Conservation (phyloP, 2,797 vertebrate species). For the Falco concolor region DNA sequence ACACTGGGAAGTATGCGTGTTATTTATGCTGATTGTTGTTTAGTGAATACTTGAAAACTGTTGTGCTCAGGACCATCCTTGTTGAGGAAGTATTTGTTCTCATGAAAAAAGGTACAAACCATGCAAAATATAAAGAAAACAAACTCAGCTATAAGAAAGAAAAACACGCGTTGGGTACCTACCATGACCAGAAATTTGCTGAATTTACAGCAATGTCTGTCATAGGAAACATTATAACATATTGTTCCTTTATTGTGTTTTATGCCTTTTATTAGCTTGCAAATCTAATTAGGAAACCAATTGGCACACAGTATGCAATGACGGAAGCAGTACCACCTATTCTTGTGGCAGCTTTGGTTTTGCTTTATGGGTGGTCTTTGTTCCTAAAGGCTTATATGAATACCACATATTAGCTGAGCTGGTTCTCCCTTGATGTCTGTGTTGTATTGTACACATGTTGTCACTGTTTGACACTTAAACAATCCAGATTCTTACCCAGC, state of each 20-base stretch:
- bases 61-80: neutral
- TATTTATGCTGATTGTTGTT: neutral
- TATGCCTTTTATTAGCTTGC: constrained; percentile 53
- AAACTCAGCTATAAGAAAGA: neutral
- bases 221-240: neutral
- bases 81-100: neutral
- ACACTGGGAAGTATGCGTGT: neutral
- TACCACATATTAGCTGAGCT: constrained; percentile 41
- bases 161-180: neutral
- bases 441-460: constrained; percentile 74
- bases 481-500: constrained; percentile 72
- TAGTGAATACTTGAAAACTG: neutral
- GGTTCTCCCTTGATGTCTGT: constrained; percentile 69
- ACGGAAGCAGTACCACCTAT: constrained; percentile 63
- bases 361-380: constrained; percentile 74
- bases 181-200: neutral
- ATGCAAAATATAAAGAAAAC: neutral
- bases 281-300: constrained; percentile 61
- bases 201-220: neutral
- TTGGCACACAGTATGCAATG: constrained; percentile 15
- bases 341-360: constrained; percentile 53
- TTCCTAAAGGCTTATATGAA: constrained; percentile 25
- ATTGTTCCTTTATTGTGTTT: constrained; percentile 37
- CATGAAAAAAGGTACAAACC: neutral
- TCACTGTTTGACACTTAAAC: constrained; percentile 75